Conservation (phyloP, 2,888 invertebrate species). For the Chrysolina oricalcia region DNA sequence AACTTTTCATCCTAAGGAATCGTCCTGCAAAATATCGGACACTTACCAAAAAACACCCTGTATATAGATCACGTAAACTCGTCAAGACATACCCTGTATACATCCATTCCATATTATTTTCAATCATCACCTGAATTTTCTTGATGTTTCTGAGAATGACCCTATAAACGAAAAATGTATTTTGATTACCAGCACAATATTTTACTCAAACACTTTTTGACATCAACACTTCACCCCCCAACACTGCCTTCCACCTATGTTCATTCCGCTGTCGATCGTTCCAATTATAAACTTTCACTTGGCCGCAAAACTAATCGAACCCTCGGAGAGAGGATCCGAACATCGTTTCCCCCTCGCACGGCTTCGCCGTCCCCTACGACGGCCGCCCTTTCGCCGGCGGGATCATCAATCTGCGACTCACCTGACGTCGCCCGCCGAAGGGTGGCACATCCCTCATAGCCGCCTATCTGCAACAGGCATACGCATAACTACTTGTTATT, state of each 20-base stretch:
- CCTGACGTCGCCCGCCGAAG: slow-evolving; percentile 33
- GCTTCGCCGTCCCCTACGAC: slow-evolving; percentile 19
- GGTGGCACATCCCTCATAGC: slow-evolving; percentile 22
- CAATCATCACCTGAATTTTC: no score
- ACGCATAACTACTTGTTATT: slow-evolving; percentile 33
- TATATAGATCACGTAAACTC: no score
- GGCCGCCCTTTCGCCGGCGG: slow-evolving; percentile 32
- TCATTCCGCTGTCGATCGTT: slow-evolving; percentile 36
- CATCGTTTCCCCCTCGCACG: slow-evolving; percentile 14
- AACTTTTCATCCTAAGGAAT: no score
- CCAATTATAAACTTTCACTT: slow-evolving; percentile 47
- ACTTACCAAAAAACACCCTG: no score
- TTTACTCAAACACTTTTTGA: no score
- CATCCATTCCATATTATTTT: no score
- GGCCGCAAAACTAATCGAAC: slow-evolving; percentile 46
- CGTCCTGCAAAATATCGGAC: no score
- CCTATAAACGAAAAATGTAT: no score
- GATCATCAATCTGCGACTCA: slow-evolving; percentile 44
- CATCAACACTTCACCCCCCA: background rate
- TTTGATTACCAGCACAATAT: no score
- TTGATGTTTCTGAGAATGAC: no score
- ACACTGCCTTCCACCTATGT: slow-evolving; percentile 25
- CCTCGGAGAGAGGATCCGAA: slow-evolving; percentile 37
- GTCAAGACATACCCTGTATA: no score
- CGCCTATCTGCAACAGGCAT: slow-evolving; percentile 41